These are phyloP conservation scores for Hypotaenidia okinawae DNA, from an alignment of 2,797 vertebrate species.

Conservation along the genomic window DNA sequence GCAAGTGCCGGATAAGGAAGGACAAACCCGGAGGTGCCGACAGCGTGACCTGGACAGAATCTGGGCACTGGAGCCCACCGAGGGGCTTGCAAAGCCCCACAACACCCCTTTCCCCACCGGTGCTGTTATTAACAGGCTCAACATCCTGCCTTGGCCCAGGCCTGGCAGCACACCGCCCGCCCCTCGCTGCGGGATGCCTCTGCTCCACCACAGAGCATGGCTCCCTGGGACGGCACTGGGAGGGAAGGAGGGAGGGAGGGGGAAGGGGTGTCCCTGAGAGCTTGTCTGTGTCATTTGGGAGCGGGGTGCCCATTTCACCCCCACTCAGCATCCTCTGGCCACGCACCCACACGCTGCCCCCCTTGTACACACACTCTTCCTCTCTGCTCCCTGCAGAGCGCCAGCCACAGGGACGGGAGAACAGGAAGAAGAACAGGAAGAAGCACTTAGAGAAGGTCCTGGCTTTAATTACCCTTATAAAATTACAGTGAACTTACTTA, in stretches of 20 bases:
- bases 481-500: neutral
- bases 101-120: neutral
- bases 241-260: neutral
- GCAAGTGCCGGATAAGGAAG: neutral
- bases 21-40: neutral
- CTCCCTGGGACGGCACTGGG: neutral
- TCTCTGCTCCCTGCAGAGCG: neutral
- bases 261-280: rapidly evolving
- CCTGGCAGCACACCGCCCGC: rapidly evolving
- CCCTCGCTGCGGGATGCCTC: neutral
- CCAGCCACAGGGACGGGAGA: neutral
- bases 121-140: neutral
- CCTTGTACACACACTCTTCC: rapidly evolving
- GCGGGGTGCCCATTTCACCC: neutral
- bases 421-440: neutral
- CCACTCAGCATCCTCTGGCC: neutral
- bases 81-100: neutral
- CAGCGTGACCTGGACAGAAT: neutral
- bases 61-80: neutral
- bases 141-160: neutral
- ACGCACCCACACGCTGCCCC: neutral
- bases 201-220: rapidly evolving
- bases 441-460: neutral
- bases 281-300: neutral
- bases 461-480: neutral